Evolutionary conservation across 2,888 invertebrate species (phyloP).

Genomic region (Cheilosia grossa): DNA sequence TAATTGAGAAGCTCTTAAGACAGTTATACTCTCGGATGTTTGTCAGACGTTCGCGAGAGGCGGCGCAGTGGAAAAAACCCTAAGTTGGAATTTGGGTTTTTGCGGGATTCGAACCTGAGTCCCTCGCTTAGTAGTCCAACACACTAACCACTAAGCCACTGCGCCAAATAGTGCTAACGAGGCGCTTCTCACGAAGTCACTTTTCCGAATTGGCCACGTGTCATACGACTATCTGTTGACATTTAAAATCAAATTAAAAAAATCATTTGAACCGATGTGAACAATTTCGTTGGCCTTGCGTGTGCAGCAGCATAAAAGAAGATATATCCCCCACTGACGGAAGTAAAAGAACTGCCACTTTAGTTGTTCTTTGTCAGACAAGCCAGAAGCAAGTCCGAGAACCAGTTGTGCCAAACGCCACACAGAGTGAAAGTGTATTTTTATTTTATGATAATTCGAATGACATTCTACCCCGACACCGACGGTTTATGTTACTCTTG

Average conservation of each 20-base stretch:
- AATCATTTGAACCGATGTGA: slow-evolving; percentile 23
- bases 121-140: too few species aligned
- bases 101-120: too few species aligned
- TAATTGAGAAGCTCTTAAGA: too few species aligned
- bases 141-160: too few species aligned
- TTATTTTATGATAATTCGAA: slow-evolving; percentile 44
- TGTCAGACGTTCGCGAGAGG: too few species aligned
- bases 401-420: too few species aligned
- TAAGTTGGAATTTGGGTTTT: too few species aligned
- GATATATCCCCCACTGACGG: slow-evolving; percentile 2
- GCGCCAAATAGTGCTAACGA: slow-evolving; percentile 2
- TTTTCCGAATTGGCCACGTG: not conserved
- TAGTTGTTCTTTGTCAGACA: slow-evolving; percentile 1
- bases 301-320: not conserved
- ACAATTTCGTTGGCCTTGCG: slow-evolving; percentile 23
- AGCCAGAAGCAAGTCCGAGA: not conserved
- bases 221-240: slow-evolving; percentile 15
- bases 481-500: slow-evolving; percentile 38
- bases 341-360: slow-evolving; percentile 5
- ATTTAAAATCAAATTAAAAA: not conserved
- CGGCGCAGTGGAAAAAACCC: too few species aligned
- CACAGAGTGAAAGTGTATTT: slow-evolving; percentile 57
- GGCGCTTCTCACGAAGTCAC: not conserved
- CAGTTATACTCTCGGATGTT: too few species aligned
- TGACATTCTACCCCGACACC: slow-evolving; percentile 47